phyloP scores from a whole-genome alignment of 2,797 vertebrate species.

The Threskiornis aethiopicus region DNA sequence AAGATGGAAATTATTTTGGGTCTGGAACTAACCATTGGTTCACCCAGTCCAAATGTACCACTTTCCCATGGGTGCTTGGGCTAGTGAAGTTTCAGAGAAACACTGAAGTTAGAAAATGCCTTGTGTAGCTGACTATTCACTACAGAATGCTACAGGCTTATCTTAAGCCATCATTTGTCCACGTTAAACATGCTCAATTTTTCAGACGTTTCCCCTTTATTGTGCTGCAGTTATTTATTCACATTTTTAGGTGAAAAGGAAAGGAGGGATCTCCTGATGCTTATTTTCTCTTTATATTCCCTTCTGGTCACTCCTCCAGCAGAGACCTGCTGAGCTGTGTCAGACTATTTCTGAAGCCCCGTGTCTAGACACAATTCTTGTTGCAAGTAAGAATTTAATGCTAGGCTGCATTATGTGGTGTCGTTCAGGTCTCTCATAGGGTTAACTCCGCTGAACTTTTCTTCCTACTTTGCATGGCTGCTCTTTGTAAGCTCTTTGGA shows the following conservation, averaged over 20 bases:
- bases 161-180: neutral
- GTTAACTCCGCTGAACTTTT: neutral
- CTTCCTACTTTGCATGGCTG: neutral
- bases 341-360: accelerated
- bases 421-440: neutral
- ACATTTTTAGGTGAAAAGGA: neutral
- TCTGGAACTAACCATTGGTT: neutral
- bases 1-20: neutral
- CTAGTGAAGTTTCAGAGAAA: neutral
- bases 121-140: neutral
- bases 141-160: neutral
- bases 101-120: neutral
- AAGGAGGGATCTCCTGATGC: neutral
- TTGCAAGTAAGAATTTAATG: neutral
- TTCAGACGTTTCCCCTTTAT: neutral
- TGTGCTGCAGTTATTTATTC: neutral
- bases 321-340: neutral
- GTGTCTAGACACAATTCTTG: neutral
- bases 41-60: neutral
- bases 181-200: neutral
- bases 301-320: neutral
- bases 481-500: neutral
- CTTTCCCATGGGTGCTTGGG: neutral
- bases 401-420: accelerated
- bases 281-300: neutral